phyloP scores from a whole-genome alignment of 2,797 vertebrate species.

The Serranus cabrilla region DNA sequence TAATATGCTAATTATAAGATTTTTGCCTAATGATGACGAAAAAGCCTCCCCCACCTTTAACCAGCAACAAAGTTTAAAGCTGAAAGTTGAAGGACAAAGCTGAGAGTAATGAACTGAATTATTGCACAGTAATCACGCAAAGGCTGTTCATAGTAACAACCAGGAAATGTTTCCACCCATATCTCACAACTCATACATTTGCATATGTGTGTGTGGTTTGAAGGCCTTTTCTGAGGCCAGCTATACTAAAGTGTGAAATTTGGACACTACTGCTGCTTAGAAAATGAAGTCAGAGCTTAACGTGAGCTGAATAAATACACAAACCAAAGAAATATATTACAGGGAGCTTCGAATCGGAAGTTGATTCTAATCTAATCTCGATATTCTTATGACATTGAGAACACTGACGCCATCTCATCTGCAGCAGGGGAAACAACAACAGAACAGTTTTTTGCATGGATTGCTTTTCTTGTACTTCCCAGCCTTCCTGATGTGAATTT shows the following conservation, averaged over 20 bases:
- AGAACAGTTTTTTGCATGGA: slow-evolving; percentile 91
- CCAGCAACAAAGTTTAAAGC: background rate
- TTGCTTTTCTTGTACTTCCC: slow-evolving; percentile 91
- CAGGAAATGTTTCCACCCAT: slow-evolving; percentile 49
- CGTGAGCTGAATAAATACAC: slow-evolving; percentile 41
- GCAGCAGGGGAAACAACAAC: slow-evolving; percentile 93
- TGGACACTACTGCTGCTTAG: background rate
- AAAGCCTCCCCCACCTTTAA: too few relatives aligned
- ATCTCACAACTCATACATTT: slow-evolving; percentile 49
- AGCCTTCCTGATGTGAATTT: slow-evolving; percentile 87
- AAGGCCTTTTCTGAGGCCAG: slow-evolving; percentile 34
- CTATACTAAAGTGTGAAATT: background rate
- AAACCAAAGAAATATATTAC: slow-evolving; percentile 3
- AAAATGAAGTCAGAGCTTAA: background rate
- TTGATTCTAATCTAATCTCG: background rate
- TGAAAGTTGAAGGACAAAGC: background rate
- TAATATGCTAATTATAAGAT: too few relatives aligned
- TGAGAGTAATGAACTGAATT: background rate
- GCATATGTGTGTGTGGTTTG: slow-evolving; percentile 59
- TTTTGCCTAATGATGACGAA: too few relatives aligned
- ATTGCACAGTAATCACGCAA: background rate
- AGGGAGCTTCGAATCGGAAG: slow-evolving; percentile 6
- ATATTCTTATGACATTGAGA: background rate
- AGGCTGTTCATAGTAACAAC: slow-evolving; percentile 18
- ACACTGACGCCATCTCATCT: slow-evolving; percentile 42